Evolutionary conservation across 2,888 invertebrate genomes (phyloP).

Genomic region (Amorpha juglandis): DNA sequence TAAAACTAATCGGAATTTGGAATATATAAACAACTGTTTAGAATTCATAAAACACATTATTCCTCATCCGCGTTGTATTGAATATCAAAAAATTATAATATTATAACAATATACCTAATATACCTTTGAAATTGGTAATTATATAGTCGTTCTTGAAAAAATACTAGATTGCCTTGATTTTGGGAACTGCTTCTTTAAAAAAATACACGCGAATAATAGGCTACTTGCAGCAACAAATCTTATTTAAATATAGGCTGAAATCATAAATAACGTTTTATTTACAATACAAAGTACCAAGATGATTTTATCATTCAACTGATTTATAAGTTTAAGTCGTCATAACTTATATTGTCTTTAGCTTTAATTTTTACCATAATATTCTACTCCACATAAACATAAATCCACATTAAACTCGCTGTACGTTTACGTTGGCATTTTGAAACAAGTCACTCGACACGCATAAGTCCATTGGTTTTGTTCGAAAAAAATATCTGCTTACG

Average conservation of each 20-base stretch:
- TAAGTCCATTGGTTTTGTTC: slow-evolving; percentile 33
- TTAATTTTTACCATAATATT: no score
- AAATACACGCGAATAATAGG: no score
- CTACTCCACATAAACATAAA: no score
- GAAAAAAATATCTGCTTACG: slow-evolving; percentile 31
- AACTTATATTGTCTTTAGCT: no score
- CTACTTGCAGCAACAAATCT: background rate
- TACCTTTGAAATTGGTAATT: background rate
- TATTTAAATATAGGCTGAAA: no score
- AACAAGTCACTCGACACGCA: background rate
- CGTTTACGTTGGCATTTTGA: background rate
- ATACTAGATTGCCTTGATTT: slow-evolving; percentile 45
- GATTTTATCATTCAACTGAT: no score
- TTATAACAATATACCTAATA: slow-evolving; percentile 2
- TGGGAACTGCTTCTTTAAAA: slow-evolving; percentile 10
- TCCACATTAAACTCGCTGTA: background rate
- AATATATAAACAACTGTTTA: slow-evolving; percentile 18
- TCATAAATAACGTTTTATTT: no score
- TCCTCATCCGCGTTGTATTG: slow-evolving; percentile 12
- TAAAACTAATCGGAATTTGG: slow-evolving; percentile 14
- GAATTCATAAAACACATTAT: slow-evolving; percentile 4
- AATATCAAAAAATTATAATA: slow-evolving; percentile 18
- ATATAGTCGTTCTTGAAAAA: background rate
- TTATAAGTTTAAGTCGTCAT: no score
- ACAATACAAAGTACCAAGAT: no score